Evolutionary conservation across 2,113 vertebrate species (phyloP), one percentile per base, ranked within the genome.

Genomic region (Speoplatyrhinus poulsoni): DNA sequence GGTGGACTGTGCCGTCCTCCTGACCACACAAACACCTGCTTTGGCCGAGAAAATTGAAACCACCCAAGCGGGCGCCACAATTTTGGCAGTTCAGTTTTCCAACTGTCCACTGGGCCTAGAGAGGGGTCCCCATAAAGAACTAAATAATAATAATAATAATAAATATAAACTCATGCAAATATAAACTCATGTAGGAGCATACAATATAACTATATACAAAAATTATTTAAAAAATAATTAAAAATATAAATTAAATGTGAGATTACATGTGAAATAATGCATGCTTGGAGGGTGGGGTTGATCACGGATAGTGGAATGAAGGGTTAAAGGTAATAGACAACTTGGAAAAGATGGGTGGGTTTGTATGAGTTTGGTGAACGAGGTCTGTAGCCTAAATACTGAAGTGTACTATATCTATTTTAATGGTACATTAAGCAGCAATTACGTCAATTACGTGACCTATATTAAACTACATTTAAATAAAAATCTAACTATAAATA

Each of bases 41-140:
- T 79, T 77, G 85, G 70, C 85, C 90, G 63, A 93, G 58, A 72
- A 97, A 96, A 88, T 95, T 94, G 89, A 96, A 97, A 73, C 89
- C 90, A 58, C 94, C 95, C 82, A 96, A 82, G 15, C 83, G 93
- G 76, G 92, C 92, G 10, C 92, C 86, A 80, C 96, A 98, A 73
- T 93, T 91, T 0, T 87, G 92, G 80, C 95, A 98, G 83, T 93
- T 92, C 62, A 96, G 89, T 85, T 95, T 96, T 73, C 96, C 94
- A 63, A 85, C 82, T 70, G 94, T 96, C 95, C 95, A 94, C 69
- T 93, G 90, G 59, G 92, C 92, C 95, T 98, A 74, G 68, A 82
- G 71, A 76, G 62, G 81, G 47, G 67, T 9, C 36, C 1, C 0
- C 15, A 69, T 50, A 69, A 12, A 60, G 47, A 0, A 49, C 12